Evolutionary conservation across 2,888 invertebrate genomes (phyloP).

Genomic region (Cosmia trapezina): DNA sequence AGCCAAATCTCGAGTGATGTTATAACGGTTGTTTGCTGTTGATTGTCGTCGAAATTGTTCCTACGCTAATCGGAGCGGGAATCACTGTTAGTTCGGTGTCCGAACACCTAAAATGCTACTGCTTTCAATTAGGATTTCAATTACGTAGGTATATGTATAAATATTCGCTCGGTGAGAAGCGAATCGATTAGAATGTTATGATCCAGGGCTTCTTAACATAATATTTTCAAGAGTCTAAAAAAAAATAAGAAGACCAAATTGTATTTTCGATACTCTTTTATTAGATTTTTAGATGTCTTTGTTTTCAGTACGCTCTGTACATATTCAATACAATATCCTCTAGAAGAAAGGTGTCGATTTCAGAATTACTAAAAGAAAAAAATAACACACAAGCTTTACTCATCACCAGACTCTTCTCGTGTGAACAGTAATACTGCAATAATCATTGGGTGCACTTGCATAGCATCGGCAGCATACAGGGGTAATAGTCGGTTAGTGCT

Average conservation of each 20-base stretch:
- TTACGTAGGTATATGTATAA: background rate
- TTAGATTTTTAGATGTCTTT: background rate
- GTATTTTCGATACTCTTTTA: background rate
- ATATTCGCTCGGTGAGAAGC: background rate
- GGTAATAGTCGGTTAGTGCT: too few species aligned
- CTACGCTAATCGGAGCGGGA: conserved; percentile 78
- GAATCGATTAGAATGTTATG: background rate
- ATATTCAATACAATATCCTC: background rate
- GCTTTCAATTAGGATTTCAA: conserved; percentile 48
- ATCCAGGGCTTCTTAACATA: background rate
- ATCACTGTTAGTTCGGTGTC: conserved; percentile 70
- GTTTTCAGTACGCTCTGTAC: background rate
- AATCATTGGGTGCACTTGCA: too few species aligned
- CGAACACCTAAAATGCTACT: conserved; percentile 60
- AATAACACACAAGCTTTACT: background rate
- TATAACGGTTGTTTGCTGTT: conserved; percentile 64
- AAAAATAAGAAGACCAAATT: background rate
- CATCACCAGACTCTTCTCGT: background rate
- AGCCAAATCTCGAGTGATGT: conserved; percentile 60
- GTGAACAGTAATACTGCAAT: too few species aligned
- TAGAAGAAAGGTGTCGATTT: background rate
- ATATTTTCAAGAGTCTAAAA: background rate
- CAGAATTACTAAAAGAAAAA: background rate
- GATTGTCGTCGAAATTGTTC: conserved; percentile 72
- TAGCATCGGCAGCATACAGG: too few species aligned